phyloP scores from a whole-genome alignment of 1,140 invertebrate species.

The Euura saliciscinereae region DNA sequence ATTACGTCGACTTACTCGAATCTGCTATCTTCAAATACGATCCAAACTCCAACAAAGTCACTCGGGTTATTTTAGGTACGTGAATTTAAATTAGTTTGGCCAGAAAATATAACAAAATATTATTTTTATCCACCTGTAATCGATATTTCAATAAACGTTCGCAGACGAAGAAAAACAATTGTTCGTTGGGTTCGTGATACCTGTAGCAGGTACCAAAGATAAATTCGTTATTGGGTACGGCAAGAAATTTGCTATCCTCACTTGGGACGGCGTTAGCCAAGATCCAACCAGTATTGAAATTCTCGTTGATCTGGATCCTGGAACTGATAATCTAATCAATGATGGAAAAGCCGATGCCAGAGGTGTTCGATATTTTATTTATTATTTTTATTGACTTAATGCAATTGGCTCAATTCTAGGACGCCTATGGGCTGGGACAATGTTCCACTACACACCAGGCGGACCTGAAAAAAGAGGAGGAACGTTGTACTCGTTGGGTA shows the following conservation, averaged over 20 bases:
- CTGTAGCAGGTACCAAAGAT: conserved; percentile 33
- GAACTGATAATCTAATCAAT: conserved; percentile 47
- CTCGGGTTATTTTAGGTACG: conserved; percentile 27
- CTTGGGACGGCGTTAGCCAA: conserved; percentile 37
- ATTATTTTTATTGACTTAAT: neutral
- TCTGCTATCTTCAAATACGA: conserved; percentile 63
- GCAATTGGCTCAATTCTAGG: neutral
- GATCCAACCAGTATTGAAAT: conserved; percentile 9
- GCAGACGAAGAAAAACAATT: neutral
- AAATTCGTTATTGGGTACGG: conserved; percentile 38
- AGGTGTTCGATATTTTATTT: conserved; percentile 30
- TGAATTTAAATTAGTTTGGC: neutral
- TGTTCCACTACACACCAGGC: neutral
- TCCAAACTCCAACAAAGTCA: conserved; percentile 52
- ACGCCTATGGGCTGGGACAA: conserved; percentile 8
- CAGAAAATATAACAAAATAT: neutral
- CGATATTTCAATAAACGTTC: neutral
- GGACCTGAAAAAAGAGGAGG: neutral
- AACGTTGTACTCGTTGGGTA: neutral
- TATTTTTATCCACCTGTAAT: neutral
- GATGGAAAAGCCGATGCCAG: conserved; percentile 59
- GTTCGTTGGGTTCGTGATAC: conserved; percentile 44
- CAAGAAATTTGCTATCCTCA: conserved; percentile 25
- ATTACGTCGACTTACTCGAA: conserved; percentile 67
- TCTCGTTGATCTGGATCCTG: conserved; percentile 14